Base-by-base conservation (phyloP, 2,113 vertebrate genomes). In the Megaleporinus macrocephalus region DNA sequence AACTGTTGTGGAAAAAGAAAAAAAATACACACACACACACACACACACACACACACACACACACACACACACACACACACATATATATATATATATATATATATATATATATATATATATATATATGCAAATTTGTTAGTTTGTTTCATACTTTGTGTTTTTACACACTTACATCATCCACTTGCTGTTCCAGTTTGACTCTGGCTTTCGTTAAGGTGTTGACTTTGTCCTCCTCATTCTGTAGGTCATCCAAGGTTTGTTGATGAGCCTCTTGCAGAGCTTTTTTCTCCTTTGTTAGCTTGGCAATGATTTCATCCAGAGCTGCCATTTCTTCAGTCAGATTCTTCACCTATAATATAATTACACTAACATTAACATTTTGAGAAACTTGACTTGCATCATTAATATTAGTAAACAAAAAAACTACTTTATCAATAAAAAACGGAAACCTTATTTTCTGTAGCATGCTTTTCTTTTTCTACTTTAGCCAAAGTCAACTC, bases 381-480 rank as follows among this genome's bases (percentile, higher is more conserved):
- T 79, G 15, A 68, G 53, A 69, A 80, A 80, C 3, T 3, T 18
- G 1, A 22, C 72, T 55, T 26, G 55, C 11, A 57, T 53, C 57
- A 20, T 68, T n/a, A 13, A 47, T 41, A 53, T 44, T 12, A 24
- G 18, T 62, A 15, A 57, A 44, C n/a, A 41, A 18, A 24, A 51
- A 62, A 13, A 0, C n/a, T n/a, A n/a, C n/a, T 33, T 0, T 55
- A 36, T 26, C 49, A 26, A 69, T 41, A 22, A 80, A 26, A 20
- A 20, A 49, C n/a, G 73, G 66, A 41, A 69, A 96, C 95, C 94
- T 96, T 96, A 88, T 96, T 96, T 87, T 96, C 96, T 0, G 95
- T 96, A 0, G 95, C 95, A 0, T 96, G 95, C 73, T 96, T 96
- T 87, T 96, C 95, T 80, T 96, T 96, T 77, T 96, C 95, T 90